phyloP scores from a whole-genome alignment of 2,888 invertebrate genomes.

The Fissipunctia ypsillon region DNA sequence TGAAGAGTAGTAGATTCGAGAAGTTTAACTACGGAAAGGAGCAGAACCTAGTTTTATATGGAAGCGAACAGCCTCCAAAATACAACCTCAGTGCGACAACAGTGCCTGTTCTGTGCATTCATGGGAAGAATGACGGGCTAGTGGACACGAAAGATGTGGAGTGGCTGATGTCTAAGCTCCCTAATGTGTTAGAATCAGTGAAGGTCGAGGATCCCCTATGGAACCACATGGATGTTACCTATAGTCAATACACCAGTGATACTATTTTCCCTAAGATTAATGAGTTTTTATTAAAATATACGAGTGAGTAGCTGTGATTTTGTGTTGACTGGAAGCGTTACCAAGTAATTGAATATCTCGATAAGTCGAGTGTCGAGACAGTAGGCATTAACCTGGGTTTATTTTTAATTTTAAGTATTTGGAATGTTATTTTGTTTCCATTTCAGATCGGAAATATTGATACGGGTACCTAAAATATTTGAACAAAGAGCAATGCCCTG shows the following conservation, averaged over 20 bases:
- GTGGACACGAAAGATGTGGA: constrained; percentile 90
- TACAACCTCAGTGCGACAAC: constrained; percentile 75
- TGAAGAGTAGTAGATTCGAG: constrained; percentile 70
- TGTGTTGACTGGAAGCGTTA: constrained; percentile 33
- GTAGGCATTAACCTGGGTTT: constrained; percentile 42
- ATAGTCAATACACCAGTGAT: constrained; percentile 70
- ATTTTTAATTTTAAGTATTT: constrained; percentile 5
- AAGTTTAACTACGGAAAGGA: constrained; percentile 80
- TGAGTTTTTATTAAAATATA: constrained; percentile 78
- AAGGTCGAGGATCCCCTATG: constrained; percentile 88
- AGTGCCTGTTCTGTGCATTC: constrained; percentile 77
- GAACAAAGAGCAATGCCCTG: constrained; percentile 9
- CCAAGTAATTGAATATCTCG: constrained; percentile 38
- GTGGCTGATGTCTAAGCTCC: constrained; percentile 88
- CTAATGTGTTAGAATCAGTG: constrained; percentile 89
- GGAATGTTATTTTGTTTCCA: constrained; percentile 4
- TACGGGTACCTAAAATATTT: background rate
- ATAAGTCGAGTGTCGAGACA: constrained; percentile 26
- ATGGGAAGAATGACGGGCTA: constrained; percentile 89
- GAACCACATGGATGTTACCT: constrained; percentile 76
- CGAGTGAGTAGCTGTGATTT: constrained; percentile 23
- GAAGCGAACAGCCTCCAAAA: constrained; percentile 73
- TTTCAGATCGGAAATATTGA: background rate
- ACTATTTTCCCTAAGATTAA: constrained; percentile 80
- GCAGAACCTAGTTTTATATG: constrained; percentile 76